A percentile compares a stretch with the other conserved stretches of the same genome.
Conservation (phyloP, 2,888 invertebrate genomes). For the Drosophila diplacantha region DNA sequence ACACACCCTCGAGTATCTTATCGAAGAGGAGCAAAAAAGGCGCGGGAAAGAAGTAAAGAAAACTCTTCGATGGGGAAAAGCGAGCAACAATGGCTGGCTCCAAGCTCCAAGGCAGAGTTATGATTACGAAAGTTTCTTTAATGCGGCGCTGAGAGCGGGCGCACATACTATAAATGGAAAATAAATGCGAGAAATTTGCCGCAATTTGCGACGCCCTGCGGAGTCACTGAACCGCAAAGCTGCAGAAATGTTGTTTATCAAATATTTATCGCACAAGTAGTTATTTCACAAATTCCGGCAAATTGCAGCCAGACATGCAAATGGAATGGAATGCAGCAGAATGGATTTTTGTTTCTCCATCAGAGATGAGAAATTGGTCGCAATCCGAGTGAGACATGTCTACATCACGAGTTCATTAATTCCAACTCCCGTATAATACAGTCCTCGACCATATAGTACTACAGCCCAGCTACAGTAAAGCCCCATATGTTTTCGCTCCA, state of each 20-base stretch:
- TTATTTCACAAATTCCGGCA: slow-evolving; percentile 26
- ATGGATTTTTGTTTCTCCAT: slow-evolving; percentile 1
- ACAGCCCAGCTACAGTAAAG: background rate
- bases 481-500: slow-evolving; percentile 37
- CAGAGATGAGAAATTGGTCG: slow-evolving; percentile 37
- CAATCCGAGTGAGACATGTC: slow-evolving; percentile 52
- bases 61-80: slow-evolving; percentile 30
- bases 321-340: slow-evolving; percentile 26
- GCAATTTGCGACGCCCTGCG: slow-evolving; percentile 52
- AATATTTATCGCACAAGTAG: slow-evolving; percentile 47
- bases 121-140: slow-evolving; percentile 65
- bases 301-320: slow-evolving; percentile 62
- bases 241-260: slow-evolving; percentile 45
- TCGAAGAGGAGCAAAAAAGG: slow-evolving; percentile 2
- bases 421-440: slow-evolving; percentile 31
- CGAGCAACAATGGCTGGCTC: slow-evolving; percentile 49
- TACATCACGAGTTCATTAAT: slow-evolving; percentile 66
- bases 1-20: slow-evolving; percentile 13
- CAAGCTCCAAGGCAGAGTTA: slow-evolving; percentile 55
- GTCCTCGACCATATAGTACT: slow-evolving; percentile 3
- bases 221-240: slow-evolving; percentile 60
- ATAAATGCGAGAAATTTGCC: slow-evolving; percentile 56
- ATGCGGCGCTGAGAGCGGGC: slow-evolving; percentile 21
- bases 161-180: slow-evolving; percentile 49
- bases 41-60: slow-evolving; percentile 26